A percentile compares a stretch with the other conserved stretches of the same genome.
These are phyloP conservation scores for Origma solitaria DNA, from an alignment of 2,113 vertebrate genomes.

Conservation along the genomic window DNA sequence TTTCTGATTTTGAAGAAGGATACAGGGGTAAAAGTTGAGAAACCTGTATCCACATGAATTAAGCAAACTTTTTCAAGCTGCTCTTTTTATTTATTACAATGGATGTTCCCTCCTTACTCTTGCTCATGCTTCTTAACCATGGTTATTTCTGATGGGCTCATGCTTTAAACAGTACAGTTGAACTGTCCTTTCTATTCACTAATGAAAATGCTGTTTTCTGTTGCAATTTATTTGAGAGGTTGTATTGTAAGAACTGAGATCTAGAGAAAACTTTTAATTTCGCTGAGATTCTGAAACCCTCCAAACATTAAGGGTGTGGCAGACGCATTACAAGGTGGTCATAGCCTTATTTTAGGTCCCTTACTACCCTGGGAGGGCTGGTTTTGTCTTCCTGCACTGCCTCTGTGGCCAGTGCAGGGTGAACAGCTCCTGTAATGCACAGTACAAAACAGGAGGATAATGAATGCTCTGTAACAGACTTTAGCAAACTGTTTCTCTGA, in stretches of 20 bases:
- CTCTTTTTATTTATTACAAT: not conserved
- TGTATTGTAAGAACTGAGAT: not conserved
- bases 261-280: not conserved
- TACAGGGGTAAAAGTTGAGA: not conserved
- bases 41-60: not conserved
- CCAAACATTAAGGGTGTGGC: not conserved
- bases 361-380: not conserved
- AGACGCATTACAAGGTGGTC: not conserved
- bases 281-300: not conserved
- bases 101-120: not conserved
- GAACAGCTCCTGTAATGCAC: not conserved
- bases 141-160: not conserved
- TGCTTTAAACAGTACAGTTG: not conserved
- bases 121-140: not conserved
- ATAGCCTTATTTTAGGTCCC: not conserved
- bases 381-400: not conserved
- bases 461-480: not conserved
- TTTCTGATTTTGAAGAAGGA: not conserved
- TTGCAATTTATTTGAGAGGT: not conserved
- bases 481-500: not conserved
- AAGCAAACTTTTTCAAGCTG: not conserved
- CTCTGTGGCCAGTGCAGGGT: not conserved
- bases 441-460: not conserved
- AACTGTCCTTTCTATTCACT: not conserved
- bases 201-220: not conserved